Conservation (phyloP, 2,797 vertebrate species). For the Oreochromis mossambicus region DNA sequence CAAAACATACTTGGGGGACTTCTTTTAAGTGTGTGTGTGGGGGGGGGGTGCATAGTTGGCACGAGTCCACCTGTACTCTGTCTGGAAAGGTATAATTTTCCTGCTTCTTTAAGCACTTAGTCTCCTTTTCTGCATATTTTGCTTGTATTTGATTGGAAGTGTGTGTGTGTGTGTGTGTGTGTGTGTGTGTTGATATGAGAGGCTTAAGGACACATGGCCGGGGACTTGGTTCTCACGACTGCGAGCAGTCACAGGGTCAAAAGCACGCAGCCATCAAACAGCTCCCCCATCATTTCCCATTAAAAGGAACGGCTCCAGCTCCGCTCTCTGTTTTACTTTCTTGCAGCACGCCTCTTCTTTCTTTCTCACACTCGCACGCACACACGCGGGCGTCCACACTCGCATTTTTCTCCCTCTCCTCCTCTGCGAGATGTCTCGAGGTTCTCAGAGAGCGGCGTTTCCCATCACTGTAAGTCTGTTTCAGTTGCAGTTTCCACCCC, state of each 20-base stretch:
- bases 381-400: neutral
- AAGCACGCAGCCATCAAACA: constrained; percentile 36
- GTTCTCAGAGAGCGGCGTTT: constrained; percentile 29
- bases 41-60: constrained; percentile 65
- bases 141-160: neutral
- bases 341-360: neutral
- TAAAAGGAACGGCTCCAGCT: constrained; percentile 26
- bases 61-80: constrained; percentile 46
- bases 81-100: constrained; percentile 55
- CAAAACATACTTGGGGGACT: constrained; percentile 69
- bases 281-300: constrained; percentile 50
- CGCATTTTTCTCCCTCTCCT: constrained; percentile 9
- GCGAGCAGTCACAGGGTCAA: constrained; percentile 48
- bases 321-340: neutral
- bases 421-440: constrained; percentile 23
- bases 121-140: neutral
- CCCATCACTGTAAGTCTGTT: constrained; percentile 39
- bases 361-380: neutral
- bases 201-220: constrained; percentile 35
- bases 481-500: constrained; percentile 16
- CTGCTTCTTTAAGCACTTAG: constrained; percentile 13
- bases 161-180: neutral
- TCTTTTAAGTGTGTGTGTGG: constrained; percentile 50
- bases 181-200: neutral
- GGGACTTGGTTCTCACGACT: constrained; percentile 63